phyloP scores from a whole-genome alignment of 2,888 invertebrate genomes.

The Urechis unicinctus region DNA sequence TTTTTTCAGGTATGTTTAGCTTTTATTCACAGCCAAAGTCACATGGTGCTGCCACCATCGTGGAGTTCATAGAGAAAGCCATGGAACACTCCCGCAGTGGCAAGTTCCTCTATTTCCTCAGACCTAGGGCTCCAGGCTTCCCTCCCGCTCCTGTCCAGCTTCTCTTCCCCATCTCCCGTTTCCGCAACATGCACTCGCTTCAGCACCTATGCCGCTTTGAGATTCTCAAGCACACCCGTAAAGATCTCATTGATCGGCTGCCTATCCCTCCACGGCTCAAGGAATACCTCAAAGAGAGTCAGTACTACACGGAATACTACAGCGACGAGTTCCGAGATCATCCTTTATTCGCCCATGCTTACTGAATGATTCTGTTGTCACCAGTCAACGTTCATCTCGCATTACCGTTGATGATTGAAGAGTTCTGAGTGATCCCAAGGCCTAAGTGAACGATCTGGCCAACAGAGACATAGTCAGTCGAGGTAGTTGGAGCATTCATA shows the following conservation, averaged over 20 bases:
- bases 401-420: no score
- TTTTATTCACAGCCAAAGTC: slow-evolving; percentile 50
- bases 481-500: no score
- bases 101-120: slow-evolving; percentile 69
- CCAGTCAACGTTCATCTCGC: no score
- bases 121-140: slow-evolving; percentile 57
- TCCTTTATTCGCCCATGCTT: no score
- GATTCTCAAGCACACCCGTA: slow-evolving; percentile 62
- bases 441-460: no score
- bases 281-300: slow-evolving; percentile 39
- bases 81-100: slow-evolving; percentile 64
- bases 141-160: slow-evolving; percentile 64
- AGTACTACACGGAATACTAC: slow-evolving; percentile 21
- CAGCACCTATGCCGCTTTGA: slow-evolving; percentile 69
- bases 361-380: no score
- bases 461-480: no score
- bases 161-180: slow-evolving; percentile 67
- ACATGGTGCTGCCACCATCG: slow-evolving; percentile 55
- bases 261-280: slow-evolving; percentile 58
- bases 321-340: no score
- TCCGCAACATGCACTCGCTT: slow-evolving; percentile 62
- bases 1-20: slow-evolving; percentile 69
- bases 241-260: slow-evolving; percentile 64
- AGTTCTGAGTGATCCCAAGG: no score
- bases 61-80: slow-evolving; percentile 67